phyloP scores from a whole-genome alignment of 2,797 vertebrate species.

The Hippocampus kuda region DNA sequence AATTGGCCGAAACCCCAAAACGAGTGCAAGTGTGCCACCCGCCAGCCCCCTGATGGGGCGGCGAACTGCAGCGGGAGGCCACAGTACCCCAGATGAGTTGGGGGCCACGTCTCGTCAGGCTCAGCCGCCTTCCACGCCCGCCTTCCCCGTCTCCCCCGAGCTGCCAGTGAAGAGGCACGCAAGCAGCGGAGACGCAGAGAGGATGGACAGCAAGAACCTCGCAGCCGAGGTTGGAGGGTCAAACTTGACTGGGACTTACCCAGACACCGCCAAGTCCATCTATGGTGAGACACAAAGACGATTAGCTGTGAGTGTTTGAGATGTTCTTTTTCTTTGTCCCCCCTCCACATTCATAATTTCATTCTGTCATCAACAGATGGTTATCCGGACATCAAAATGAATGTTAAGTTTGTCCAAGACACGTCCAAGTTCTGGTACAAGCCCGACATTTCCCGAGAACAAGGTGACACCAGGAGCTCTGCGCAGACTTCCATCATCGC shows the following conservation, averaged over 20 bases:
- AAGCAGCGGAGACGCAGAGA: slow-evolving; percentile 78
- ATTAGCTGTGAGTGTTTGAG: accelerated
- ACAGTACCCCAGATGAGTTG: slow-evolving; percentile 71
- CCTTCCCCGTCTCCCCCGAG: slow-evolving; percentile 79
- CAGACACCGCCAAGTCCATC: slow-evolving; percentile 85
- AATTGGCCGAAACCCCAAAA: slow-evolving; percentile 50
- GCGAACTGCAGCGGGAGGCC: slow-evolving; percentile 65
- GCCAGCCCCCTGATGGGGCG: slow-evolving; percentile 74
- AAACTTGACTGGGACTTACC: slow-evolving; percentile 70
- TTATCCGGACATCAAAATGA: slow-evolving; percentile 88
- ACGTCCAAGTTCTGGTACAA: slow-evolving; percentile 99
- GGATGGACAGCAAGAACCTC: slow-evolving; percentile 75
- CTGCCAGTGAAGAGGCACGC: slow-evolving; percentile 83
- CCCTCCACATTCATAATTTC: slow-evolving; percentile 1
- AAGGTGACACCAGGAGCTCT: slow-evolving; percentile 65
- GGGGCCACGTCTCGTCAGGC: slow-evolving; percentile 76
- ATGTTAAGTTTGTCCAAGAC: slow-evolving; percentile 96
- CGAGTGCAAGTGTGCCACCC: slow-evolving; percentile 34
- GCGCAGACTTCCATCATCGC: too few species aligned
- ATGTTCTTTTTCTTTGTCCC: not conserved
- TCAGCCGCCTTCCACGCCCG: slow-evolving; percentile 72
- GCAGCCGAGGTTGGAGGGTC: slow-evolving; percentile 66
- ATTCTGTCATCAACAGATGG: slow-evolving; percentile 63
- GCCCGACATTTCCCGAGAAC: slow-evolving; percentile 92
- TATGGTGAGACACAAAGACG: slow-evolving; percentile 66